phyloP scores from a whole-genome alignment of 2,797 vertebrate species.

The Discoglossus pictus region DNA sequence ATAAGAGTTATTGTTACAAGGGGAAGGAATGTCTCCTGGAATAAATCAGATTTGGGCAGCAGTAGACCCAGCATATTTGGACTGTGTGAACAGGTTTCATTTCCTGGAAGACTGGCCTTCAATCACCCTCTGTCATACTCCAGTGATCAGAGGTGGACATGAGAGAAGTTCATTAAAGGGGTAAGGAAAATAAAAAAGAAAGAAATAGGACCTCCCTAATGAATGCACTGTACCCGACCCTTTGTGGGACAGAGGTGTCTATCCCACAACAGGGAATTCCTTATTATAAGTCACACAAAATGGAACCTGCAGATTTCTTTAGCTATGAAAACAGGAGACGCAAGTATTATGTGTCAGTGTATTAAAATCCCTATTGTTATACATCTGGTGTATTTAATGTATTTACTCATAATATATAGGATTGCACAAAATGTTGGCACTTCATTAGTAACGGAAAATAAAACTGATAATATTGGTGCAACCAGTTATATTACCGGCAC shows the following conservation, averaged over 20 bases:
- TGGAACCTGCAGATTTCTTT: too few species aligned
- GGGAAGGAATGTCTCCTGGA: slow-evolving; percentile 67
- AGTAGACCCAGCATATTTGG: slow-evolving; percentile 66
- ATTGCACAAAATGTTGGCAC: too few species aligned
- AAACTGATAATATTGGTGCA: too few species aligned
- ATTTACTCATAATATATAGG: too few species aligned
- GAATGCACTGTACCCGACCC: slow-evolving; percentile 66
- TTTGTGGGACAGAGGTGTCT: slow-evolving; percentile 15
- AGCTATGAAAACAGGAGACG: too few species aligned
- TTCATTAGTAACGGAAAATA: too few species aligned
- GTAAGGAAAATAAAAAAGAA: slow-evolving; percentile 64
- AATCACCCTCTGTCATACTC: slow-evolving; percentile 73
- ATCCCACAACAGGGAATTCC: slow-evolving; percentile 11
- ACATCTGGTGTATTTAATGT: too few species aligned
- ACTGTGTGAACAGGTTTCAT: slow-evolving; percentile 73
- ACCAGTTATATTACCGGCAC: too few species aligned
- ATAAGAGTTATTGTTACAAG: slow-evolving; percentile 68
- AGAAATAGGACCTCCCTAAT: slow-evolving; percentile 65
- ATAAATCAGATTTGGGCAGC: slow-evolving; percentile 71
- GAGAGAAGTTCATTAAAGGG: slow-evolving; percentile 74
- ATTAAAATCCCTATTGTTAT: too few species aligned
- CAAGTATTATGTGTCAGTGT: too few species aligned
- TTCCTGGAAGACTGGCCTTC: slow-evolving; percentile 73
- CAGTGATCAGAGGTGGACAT: slow-evolving; percentile 75
- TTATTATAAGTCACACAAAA: neutral